These are phyloP conservation scores for Atta cephalotes DNA, from an alignment of 1,140 invertebrate genomes.

Conservation along the genomic window DNA sequence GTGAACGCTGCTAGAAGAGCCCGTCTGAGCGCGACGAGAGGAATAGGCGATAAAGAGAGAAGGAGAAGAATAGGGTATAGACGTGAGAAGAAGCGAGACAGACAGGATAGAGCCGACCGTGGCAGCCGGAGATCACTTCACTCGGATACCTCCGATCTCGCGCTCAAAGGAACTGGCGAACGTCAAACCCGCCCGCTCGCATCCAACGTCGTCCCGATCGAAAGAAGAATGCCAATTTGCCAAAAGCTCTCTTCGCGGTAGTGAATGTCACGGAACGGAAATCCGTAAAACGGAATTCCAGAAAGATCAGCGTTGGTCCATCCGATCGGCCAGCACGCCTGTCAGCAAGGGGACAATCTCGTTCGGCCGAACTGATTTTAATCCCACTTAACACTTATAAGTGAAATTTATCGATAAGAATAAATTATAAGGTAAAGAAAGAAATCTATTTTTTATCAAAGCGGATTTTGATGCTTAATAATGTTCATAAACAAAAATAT, in stretches of 20 bases:
- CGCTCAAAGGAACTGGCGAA: conserved; percentile 79
- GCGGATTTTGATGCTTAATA: no score
- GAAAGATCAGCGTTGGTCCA: conserved; percentile 53
- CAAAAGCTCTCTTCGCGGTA: conserved; percentile 75
- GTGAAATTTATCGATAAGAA: no score
- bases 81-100: conserved; percentile 31
- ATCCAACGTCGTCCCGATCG: conserved; percentile 66
- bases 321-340: conserved; percentile 42
- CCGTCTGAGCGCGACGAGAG: conserved; percentile 65
- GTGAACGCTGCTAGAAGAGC: conserved; percentile 73
- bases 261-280: conserved; percentile 70
- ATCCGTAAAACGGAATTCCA: conserved; percentile 73
- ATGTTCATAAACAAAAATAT: no score
- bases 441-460: no score
- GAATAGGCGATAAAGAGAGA: conserved; percentile 50
- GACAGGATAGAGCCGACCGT: conserved; percentile 71
- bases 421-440: no score
- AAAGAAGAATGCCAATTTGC: conserved; percentile 85
- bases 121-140: conserved; percentile 82
- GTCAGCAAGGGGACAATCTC: conserved; percentile 45
- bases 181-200: conserved; percentile 78
- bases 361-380: conserved; percentile 50
- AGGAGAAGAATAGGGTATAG: conserved; percentile 7
- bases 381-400: conserved; percentile 41
- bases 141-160: conserved; percentile 76